These are phyloP conservation scores for Boloria selene DNA, from an alignment of 2,888 invertebrate genomes.

Conservation along the genomic window DNA sequence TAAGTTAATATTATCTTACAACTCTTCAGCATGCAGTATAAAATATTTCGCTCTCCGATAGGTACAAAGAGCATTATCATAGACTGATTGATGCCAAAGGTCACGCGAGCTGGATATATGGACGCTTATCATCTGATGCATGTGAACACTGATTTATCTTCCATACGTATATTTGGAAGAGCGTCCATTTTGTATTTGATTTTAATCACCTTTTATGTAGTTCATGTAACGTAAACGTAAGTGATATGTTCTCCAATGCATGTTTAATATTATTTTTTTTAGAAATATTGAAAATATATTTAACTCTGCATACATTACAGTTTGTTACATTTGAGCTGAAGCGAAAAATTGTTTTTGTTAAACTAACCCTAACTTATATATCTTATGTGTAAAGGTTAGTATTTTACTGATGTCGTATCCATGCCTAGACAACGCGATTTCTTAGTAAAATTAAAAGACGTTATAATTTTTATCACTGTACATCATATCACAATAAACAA, in stretches of 20 bases:
- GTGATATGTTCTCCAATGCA: conserved; percentile 1
- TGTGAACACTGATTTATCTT: conserved; percentile 26
- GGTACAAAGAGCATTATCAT: conserved; percentile 46
- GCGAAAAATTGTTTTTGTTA: no score
- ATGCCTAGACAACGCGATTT: no score
- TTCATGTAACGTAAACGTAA: conserved; percentile 1
- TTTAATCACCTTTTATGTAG: conserved; percentile 24
- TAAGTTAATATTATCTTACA: no score
- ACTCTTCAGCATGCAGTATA: background rate
- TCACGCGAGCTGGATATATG: conserved; percentile 43
- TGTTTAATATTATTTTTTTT: background rate
- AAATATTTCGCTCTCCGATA: conserved; percentile 18
- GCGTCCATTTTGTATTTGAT: conserved; percentile 27
- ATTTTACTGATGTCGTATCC: no score
- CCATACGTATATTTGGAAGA: conserved; percentile 13
- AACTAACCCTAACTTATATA: no score
- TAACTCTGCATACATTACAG: no score
- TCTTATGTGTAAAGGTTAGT: no score
- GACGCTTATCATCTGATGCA: conserved; percentile 22
- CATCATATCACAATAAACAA: no score
- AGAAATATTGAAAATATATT: no score
- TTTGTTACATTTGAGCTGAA: no score
- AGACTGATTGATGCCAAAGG: conserved; percentile 68
- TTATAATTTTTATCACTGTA: no score
- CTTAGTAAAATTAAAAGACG: no score